Base-by-base conservation (phyloP, 2,113 vertebrate genomes). In the Bufo bufo region DNA sequence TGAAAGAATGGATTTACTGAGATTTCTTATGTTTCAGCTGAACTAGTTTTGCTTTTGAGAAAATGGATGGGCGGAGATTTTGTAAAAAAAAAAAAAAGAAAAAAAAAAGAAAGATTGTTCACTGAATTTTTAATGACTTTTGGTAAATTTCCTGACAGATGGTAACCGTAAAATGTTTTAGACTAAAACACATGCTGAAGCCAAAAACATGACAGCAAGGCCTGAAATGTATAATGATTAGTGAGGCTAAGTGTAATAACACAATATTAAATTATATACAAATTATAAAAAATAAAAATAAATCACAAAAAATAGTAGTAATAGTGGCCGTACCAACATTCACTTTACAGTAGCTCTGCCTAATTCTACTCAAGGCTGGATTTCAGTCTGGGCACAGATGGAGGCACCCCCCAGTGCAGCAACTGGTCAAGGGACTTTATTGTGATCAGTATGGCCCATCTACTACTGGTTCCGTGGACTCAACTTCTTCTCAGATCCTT, bases 91-190 rank as follows among this genome's bases (percentile, higher is more conserved):
- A 33, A 33, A 33, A 33, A 33, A 33, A 33, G 1, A 33, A 33
- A 33, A 33, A 33, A 33, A 33, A 33, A 33, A 33, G 33, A 49
- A 75, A 49, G 50, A 75, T 75, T 19, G 43, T 17, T 75, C 72
- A 49, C 72, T 75, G 72, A 75, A 75, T 75, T 75, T 75, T 75
- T 74, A 74, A 74, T 74, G 45, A 75, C 16, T 49, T 20, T 49
- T 75, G 14, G 72, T 75, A 75, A 19, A 19, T 75, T 75, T 75
- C 72, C 72, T 9, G 72, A 74, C 71, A 74, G 71, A 74, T 74
- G 71, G 72, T 47, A 49, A 49, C 45, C 45, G 47, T 49, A 49
- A 75, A 75, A 49, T 75, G 20, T 50, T 75, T 49, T 19, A 33
- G 72, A 49, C 2, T 74, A 49, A 47, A 75, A 75, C 72, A 49